Conservation (phyloP, 2,888 invertebrate species). For the Mesorhabditis sp. region DNA sequence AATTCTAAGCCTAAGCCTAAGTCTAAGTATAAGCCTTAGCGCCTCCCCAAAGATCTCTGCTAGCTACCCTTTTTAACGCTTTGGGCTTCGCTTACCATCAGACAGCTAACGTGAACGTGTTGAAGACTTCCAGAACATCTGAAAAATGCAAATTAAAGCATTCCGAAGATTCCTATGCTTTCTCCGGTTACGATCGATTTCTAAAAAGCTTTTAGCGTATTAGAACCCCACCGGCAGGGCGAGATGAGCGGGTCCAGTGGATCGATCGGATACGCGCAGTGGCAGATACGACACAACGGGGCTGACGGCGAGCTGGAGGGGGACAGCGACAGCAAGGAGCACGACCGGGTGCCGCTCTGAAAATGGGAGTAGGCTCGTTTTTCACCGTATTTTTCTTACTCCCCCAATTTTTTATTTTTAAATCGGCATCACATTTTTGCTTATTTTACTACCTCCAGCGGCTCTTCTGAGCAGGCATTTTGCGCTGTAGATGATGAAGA, state of each 20-base stretch:
- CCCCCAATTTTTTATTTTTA: constrained; percentile 3
- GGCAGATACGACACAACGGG: constrained; percentile 64
- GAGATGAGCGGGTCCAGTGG: constrained; percentile 60
- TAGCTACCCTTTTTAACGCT: not conserved
- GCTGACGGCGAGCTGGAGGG: constrained; percentile 36
- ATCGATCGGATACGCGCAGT: constrained; percentile 61
- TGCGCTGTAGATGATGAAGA: not conserved
- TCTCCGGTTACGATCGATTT: no score
- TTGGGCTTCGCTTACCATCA: constrained; percentile 58
- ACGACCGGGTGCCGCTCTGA: constrained; percentile 15
- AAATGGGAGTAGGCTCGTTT: constrained; percentile 10
- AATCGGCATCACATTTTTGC: no score
- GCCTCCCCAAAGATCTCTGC: not conserved
- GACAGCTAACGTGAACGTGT: constrained; percentile 63
- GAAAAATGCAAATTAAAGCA: not conserved
- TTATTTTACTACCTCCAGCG: no score
- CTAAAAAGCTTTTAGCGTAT: not conserved
- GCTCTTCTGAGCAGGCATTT: no score
- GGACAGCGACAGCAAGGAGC: constrained; percentile 32
- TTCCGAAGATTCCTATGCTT: no score
- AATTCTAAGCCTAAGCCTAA: not conserved
- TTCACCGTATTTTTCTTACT: not conserved
- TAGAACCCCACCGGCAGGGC: constrained; percentile 60
- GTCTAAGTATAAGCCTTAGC: no score
- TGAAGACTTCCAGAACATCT: constrained; percentile 63